phyloP scores from a whole-genome alignment of 2,888 invertebrate species.

The Nineta flava region DNA sequence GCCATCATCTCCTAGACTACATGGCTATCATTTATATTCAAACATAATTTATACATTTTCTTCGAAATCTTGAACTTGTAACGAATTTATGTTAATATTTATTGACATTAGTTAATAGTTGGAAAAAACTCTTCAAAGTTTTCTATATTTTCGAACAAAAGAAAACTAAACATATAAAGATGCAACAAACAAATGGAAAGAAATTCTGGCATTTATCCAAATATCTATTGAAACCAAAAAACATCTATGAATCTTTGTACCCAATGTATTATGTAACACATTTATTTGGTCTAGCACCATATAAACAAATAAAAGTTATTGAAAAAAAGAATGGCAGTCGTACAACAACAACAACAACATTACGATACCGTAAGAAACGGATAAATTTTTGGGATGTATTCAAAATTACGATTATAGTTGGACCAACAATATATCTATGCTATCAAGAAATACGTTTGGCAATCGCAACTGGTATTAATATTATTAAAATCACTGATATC shows the following conservation, averaged over 20 bases:
- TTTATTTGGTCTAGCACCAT: conserved; percentile 1
- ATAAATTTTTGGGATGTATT: background rate
- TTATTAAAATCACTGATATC: background rate
- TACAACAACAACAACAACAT: too few species aligned
- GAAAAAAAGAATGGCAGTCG: background rate
- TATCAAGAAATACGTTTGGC: background rate
- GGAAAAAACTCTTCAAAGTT: too few species aligned
- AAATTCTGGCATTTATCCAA: too few species aligned
- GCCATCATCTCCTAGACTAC: too few species aligned
- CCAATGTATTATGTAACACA: background rate
- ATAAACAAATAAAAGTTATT: background rate
- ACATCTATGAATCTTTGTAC: background rate
- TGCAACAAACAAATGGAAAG: too few species aligned
- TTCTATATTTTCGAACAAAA: too few species aligned
- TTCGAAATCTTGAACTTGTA: too few species aligned
- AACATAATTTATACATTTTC: too few species aligned
- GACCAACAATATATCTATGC: background rate
- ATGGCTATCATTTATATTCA: too few species aligned
- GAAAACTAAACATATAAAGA: too few species aligned
- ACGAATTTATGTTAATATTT: too few species aligned
- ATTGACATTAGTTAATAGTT: too few species aligned
- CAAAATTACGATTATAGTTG: background rate
- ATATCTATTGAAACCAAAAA: background rate
- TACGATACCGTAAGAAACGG: background rate
- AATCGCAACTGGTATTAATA: background rate